A percentile compares a stretch with the other conserved stretches of the same genome.
Conservation (phyloP, 1,140 invertebrate genomes). For the Drosophila sp. region DNA sequence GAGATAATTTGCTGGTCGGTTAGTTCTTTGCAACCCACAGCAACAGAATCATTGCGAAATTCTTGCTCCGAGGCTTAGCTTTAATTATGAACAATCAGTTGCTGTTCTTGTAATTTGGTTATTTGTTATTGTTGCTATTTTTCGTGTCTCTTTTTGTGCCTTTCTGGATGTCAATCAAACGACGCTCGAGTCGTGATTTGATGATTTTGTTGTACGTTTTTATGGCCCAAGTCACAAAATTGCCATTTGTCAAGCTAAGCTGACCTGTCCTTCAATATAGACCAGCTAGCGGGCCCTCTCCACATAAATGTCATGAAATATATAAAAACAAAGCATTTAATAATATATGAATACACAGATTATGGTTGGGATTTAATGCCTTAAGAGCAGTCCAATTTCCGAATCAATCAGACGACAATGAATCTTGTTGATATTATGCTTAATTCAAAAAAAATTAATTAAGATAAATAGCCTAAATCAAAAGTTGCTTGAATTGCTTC, state of each 20-base stretch:
- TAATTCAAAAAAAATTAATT: constrained; percentile 40
- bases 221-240: constrained; percentile 48
- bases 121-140: constrained; percentile 5
- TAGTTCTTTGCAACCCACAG: constrained; percentile 53
- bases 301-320: constrained; percentile 34
- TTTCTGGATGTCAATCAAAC: constrained; percentile 79
- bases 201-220: constrained; percentile 67
- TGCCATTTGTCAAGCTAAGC: constrained; percentile 75
- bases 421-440: background rate
- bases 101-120: constrained; percentile 45
- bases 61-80: constrained; percentile 46
- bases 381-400: constrained; percentile 30
- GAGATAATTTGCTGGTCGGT: constrained; percentile 67
- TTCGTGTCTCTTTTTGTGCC: constrained; percentile 40
- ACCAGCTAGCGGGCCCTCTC: background rate
- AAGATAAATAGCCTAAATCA: constrained; percentile 11
- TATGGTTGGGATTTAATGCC: constrained; percentile 21
- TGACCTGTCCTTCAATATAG: constrained; percentile 47
- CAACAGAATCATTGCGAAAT: constrained; percentile 75
- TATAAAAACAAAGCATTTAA: constrained; percentile 39
- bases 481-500: constrained; percentile 25
- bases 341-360: constrained; percentile 39
- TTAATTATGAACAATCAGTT: constrained; percentile 80
- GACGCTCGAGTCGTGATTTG: constrained; percentile 78
- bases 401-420: constrained; percentile 31